Evolutionary conservation across 2,113 vertebrate species (phyloP), one percentile per base, ranked within the genome.

Genomic region (Mirza zaza): DNA sequence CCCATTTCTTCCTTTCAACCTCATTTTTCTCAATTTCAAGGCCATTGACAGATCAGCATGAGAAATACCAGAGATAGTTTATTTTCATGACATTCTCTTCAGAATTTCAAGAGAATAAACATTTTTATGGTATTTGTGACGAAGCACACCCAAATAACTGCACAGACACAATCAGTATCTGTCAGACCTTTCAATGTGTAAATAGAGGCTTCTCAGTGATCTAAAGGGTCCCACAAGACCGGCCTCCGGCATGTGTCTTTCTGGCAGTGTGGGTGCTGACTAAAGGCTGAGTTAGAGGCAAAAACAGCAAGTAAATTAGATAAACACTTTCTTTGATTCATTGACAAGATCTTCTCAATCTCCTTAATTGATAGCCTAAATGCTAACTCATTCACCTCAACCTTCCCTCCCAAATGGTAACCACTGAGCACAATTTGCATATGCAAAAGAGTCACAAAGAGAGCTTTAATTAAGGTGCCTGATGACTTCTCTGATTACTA

Each of bases 21-120:
- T 93, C 82, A 87, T 96, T 97, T 93, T 96, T 95, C 92, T 96
- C 96, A n/a, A 84, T 95, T 95, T 90, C 59, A 94, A 85, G 55
- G 45, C 80, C 42, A 10, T 57, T 93, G 88, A 79, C 96, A 97
- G 77, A 89, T 87, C 67, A 97, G 68, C 79, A 70, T 83, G 63
- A 86, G 77, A 93, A 96, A 96, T 45, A 97, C 86, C 79, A 92
- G 59, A 77, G 70, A 88, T 25, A 87, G 68, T 95, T 96, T 95
- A 89, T 95, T 95, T 97, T 97, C 94, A 94, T 96, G 91, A 82
- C 5, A 20, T 55, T 48, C 48, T n/a, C 14, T 94, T 97, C 85
- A 96, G 81, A 90, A 85, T 91, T 86, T 94, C 77, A 96, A 36
- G 59, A 71, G 61, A 67, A 94, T 45, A 92, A 93, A 97, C 77